Conservation (phyloP, 2,113 vertebrate species). For the Ptilorrhoa leucosticta region DNA sequence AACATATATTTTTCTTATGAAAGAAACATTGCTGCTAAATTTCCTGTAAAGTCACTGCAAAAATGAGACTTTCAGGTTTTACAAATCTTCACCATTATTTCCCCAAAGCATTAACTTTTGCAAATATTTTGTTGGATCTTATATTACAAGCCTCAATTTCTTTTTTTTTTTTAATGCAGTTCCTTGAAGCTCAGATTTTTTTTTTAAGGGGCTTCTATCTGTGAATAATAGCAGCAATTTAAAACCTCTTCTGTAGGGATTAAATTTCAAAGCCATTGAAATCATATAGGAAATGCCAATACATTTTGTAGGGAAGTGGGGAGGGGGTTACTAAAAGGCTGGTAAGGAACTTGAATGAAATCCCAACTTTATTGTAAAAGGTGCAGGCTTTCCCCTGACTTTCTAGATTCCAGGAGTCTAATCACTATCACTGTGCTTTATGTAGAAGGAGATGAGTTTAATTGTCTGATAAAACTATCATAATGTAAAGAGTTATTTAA, state of each 20-base stretch:
- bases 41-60: neutral
- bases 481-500: neutral
- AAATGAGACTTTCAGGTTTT: neutral
- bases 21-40: neutral
- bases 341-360: neutral
- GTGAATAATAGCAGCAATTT: conserved; percentile 16
- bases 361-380: neutral
- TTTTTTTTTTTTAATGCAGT: neutral
- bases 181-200: neutral
- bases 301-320: neutral
- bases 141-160: neutral
- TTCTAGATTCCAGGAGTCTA: neutral
- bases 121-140: neutral
- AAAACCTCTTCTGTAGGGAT: neutral
- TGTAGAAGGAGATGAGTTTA: neutral
- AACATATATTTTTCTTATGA: neutral
- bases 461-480: neutral
- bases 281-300: neutral
- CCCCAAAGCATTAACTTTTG: conserved; percentile 9
- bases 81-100: neutral
- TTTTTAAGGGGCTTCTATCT: neutral
- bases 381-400: neutral
- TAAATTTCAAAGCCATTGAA: conserved; percentile 6
- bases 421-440: neutral
- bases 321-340: neutral